Evolutionary conservation across 2,888 invertebrate genomes (phyloP).

Genomic region (Branchipolynoe longqiensis): DNA sequence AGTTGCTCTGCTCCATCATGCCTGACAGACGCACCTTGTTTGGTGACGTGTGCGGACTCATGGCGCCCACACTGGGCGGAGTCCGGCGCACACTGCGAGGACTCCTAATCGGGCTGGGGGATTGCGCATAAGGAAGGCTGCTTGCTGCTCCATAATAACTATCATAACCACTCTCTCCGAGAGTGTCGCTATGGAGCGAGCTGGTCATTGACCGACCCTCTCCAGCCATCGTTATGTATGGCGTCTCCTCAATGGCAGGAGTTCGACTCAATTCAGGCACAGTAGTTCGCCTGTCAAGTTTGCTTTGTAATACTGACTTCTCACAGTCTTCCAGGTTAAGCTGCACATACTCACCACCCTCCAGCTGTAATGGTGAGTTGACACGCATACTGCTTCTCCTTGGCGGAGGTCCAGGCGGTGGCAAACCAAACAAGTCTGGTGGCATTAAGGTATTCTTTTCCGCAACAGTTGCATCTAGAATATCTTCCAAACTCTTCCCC

Average conservation of each 20-base stretch:
- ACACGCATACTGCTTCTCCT: not conserved
- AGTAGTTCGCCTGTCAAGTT: not conserved
- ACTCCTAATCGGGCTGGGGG: constrained; percentile 37
- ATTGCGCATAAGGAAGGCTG: not conserved
- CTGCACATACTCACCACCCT: constrained; percentile 44
- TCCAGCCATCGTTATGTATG: constrained; percentile 33
- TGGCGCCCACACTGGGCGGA: constrained; percentile 40
- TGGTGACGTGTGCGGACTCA: constrained; percentile 44
- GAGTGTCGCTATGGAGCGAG: not conserved
- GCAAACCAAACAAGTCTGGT: constrained; percentile 11
- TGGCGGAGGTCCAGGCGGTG: constrained; percentile 10
- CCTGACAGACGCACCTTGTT: constrained; percentile 1
- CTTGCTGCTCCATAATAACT: not conserved
- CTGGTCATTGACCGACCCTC: constrained; percentile 22
- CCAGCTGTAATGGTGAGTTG: not conserved
- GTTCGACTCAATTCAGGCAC: constrained; percentile 30
- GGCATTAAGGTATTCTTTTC: not conserved
- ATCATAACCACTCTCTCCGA: not conserved
- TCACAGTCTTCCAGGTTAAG: constrained; percentile 24
- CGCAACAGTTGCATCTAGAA: constrained; percentile 34
- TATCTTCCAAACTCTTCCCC: constrained; percentile 42
- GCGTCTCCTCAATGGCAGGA: constrained; percentile 17
- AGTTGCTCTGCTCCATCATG: constrained; percentile 28
- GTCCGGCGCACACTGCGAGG: constrained; percentile 21
- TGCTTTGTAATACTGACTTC: not conserved